Base-by-base conservation (phyloP, 2,113 vertebrate genomes). In the Rhodinocichla rosea region DNA sequence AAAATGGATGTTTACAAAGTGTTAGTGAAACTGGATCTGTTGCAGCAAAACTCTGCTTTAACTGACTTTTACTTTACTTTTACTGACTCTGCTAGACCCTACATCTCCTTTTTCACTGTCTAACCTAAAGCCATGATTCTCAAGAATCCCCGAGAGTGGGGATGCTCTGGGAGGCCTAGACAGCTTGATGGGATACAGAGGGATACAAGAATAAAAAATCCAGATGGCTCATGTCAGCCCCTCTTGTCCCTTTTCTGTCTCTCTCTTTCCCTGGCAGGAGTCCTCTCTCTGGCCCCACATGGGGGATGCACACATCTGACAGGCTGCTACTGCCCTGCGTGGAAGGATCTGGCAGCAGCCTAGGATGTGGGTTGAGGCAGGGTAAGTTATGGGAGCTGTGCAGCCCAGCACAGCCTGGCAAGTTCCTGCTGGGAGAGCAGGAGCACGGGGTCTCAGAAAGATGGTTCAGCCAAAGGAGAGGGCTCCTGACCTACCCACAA, bases 351-450 rank as follows among this genome's bases (percentile, higher is more conserved):
- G 60, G n/a, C 75, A 87, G 55, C 1, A 3, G 26, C 55, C 49
- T 2, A 20, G 28, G 8, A 7, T 50, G 28, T 1, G 0, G 30
- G 21, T 0, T 78, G 69, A 55, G 45, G 11, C 1, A 2, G 21
- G 20, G 12, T 27, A 85, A 82, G 39, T 3, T 55, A 65, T 78
- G 82, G 35, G 47, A 59, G 14, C 40, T 62, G 55, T 47, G 70
- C 50, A 79, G 52, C 53, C 35, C 10, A 2, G 53, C 63, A 19
- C 24, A 84, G 24, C 19, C 32, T 4, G 2, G 68, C 49, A 94
- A 35, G 45, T 22, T 85, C 22, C 45, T 84, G 22, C 30, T 80
- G 45, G 49, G 37, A 71, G 33, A 32, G 5, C 18, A 44, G 1
- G 27, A 91, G 49, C 1, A 3, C 9, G 15, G 57, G 44, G 80